Conservation (phyloP, 2,113 vertebrate genomes). For the Myocastor coypus region DNA sequence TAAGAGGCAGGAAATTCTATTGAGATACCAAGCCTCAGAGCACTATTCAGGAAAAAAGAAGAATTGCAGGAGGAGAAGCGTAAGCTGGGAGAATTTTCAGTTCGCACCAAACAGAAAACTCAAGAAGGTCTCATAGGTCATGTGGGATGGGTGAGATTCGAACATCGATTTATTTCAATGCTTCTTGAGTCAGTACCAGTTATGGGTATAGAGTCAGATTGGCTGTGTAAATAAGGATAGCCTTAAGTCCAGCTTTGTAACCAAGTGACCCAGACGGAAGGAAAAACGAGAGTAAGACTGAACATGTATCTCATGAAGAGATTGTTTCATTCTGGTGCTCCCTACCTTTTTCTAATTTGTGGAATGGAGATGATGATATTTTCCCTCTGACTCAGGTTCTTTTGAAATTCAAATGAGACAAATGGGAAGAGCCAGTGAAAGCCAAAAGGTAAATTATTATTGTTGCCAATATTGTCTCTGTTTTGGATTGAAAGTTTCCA, state of each 20-base stretch:
- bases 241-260: neutral
- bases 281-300: neutral
- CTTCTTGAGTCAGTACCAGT: neutral
- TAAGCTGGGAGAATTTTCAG: neutral
- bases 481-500: slow-evolving; percentile 31
- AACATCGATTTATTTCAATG: neutral
- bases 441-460: slow-evolving; percentile 1
- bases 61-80: neutral
- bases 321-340: neutral
- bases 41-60: neutral
- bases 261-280: neutral
- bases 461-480: neutral
- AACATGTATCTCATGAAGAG: neutral
- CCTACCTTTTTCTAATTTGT: neutral
- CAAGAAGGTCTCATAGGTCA: neutral
- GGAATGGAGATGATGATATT: neutral
- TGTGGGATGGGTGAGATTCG: neutral
- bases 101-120: neutral
- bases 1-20: neutral
- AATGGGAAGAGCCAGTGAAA: slow-evolving; percentile 4
- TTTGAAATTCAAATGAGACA: slow-evolving; percentile 13
- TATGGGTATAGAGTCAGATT: neutral
- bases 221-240: neutral
- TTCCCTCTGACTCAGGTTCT: neutral
- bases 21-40: neutral